A percentile compares a stretch with the other conserved stretches of the same genome.
phyloP scores from a whole-genome alignment of 2,888 invertebrate species.

The Cyrtodaria siliqua region DNA sequence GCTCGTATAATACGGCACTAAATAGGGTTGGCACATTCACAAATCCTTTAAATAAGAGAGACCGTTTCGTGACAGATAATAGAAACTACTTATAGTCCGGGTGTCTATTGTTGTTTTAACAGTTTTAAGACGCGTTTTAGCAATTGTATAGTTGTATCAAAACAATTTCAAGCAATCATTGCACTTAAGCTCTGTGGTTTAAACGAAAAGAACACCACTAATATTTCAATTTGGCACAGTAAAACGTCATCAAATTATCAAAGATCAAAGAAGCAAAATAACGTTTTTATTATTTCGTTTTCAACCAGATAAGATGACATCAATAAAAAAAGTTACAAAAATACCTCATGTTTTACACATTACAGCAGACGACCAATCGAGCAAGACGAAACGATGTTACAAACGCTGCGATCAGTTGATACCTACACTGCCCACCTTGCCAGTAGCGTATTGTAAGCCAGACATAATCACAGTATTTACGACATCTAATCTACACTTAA shows the following conservation, averaged over 20 bases:
- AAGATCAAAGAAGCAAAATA: not conserved
- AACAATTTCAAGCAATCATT: constrained; percentile 14
- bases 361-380: not conserved
- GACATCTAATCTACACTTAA: constrained; percentile 10
- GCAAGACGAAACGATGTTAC: constrained; percentile 2
- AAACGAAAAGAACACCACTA: not conserved
- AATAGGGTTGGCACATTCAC: not conserved
- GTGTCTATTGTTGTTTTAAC: constrained; percentile 22
- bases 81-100: constrained; percentile 1
- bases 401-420: not conserved
- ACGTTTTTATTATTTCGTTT: not conserved
- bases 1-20: not conserved
- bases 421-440: no score
- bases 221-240: not conserved
- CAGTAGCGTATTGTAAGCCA: not conserved
- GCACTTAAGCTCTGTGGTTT: constrained; percentile 1
- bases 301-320: not conserved
- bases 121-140: constrained; percentile 41
- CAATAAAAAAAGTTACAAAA: not conserved
- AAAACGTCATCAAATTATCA: not conserved
- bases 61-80: constrained; percentile 3
- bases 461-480: constrained; percentile 1
- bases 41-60: not conserved
- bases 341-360: not conserved
- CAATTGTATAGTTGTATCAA: constrained; percentile 32